Evolutionary conservation across 2,113 vertebrate genomes (phyloP).

Genomic region (Bambusicola thoracicus): DNA sequence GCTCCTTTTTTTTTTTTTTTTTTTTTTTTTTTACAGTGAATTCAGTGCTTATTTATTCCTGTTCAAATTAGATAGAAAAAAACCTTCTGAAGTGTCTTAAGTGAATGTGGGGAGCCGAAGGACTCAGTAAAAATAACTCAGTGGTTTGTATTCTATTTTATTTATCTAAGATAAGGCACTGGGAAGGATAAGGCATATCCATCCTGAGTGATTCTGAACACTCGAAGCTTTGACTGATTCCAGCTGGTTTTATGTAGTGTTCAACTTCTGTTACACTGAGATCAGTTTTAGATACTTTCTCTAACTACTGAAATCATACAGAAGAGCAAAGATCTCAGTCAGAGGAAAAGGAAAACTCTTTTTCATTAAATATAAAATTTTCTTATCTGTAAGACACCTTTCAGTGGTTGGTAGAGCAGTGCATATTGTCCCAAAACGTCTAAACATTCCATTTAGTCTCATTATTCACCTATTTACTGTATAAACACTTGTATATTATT

Average conservation of each 20-base stretch:
- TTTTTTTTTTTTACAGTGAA: background rate
- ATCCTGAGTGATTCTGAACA: background rate
- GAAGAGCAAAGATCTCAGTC: background rate
- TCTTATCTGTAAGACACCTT: background rate
- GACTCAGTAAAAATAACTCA: background rate
- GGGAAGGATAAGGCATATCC: background rate
- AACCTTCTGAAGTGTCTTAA: background rate
- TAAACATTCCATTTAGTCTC: background rate
- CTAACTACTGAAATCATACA: background rate
- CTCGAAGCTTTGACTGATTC: background rate
- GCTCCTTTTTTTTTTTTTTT: too few species aligned
- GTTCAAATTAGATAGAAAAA: background rate
- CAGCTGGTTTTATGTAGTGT: background rate
- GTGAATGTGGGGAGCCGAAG: rapidly evolving
- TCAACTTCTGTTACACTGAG: background rate
- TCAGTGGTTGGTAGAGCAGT: background rate
- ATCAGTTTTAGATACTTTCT: background rate
- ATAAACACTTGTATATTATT: background rate
- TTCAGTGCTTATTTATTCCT: background rate
- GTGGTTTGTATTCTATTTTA: background rate
- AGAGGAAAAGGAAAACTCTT: background rate
- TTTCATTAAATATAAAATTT: background rate
- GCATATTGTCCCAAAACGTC: background rate
- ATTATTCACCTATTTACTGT: background rate
- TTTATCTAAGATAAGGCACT: background rate